Evolutionary conservation across 2,888 invertebrate species (phyloP).

Genomic region (Venusia cambrica): DNA sequence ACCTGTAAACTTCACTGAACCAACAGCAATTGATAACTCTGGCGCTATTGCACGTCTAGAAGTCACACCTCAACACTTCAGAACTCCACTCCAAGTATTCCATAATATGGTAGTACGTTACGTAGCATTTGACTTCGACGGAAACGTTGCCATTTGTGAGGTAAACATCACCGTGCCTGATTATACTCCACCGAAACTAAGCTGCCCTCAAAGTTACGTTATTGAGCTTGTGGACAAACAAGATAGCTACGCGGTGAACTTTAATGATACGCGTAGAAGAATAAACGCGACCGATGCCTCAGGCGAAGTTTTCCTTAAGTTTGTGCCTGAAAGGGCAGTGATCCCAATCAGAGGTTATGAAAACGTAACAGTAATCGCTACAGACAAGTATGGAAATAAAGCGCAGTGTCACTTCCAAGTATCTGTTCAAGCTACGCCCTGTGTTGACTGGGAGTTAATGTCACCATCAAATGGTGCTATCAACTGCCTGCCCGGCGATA

Average conservation of each 20-base stretch:
- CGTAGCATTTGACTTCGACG: conserved; percentile 97
- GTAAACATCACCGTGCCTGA: conserved; percentile 97
- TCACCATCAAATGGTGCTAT: conserved; percentile 94
- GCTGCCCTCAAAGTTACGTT: conserved; percentile 96
- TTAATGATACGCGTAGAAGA: conserved; percentile 92
- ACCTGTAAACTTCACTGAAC: conserved; percentile 96
- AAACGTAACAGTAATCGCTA: conserved; percentile 94
- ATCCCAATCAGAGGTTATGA: conserved; percentile 93
- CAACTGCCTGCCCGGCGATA: conserved; percentile 91
- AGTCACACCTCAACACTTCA: conserved; percentile 95
- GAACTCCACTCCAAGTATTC: conserved; percentile 92
- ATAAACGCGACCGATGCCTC: conserved; percentile 94
- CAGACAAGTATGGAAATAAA: conserved; percentile 92
- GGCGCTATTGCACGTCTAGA: conserved; percentile 96
- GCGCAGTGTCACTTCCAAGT: conserved; percentile 96
- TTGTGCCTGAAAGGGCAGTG: conserved; percentile 90
- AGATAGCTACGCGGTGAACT: conserved; percentile 94
- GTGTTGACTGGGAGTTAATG: conserved; percentile 96
- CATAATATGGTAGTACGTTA: conserved; percentile 96
- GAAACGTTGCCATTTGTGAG: conserved; percentile 98
- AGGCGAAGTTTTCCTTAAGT: conserved; percentile 91
- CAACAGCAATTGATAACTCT: conserved; percentile 96
- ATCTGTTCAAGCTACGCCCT: conserved; percentile 95
- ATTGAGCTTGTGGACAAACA: conserved; percentile 94
- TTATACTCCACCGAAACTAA: conserved; percentile 93